These are phyloP conservation scores for Lanistes nyassanus DNA, from an alignment of 1,140 invertebrate genomes.

Conservation along the genomic window DNA sequence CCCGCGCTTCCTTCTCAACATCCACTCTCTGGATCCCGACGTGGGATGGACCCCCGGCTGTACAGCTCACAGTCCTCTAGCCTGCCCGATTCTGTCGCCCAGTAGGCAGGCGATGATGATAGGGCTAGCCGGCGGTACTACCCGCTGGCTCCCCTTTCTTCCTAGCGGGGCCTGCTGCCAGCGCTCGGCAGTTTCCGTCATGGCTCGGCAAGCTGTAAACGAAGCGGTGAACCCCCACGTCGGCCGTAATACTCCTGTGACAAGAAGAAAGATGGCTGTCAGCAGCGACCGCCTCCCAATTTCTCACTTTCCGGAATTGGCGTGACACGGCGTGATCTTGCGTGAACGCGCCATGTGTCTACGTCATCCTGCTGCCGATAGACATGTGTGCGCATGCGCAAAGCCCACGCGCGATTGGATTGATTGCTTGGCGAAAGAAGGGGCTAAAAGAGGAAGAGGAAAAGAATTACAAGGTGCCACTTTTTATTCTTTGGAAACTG, in stretches of 20 bases:
- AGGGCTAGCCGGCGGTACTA: too few species aligned
- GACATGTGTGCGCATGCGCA: conserved; percentile 1
- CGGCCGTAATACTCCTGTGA: conserved; percentile 15
- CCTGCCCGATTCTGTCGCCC: too few species aligned
- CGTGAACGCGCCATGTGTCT: conserved; percentile 24
- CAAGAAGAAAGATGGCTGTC: conserved; percentile 30
- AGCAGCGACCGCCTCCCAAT: conserved; percentile 16
- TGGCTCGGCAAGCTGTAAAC: conserved; percentile 11
- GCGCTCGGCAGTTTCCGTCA: conserved; percentile 18
- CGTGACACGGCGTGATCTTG: conserved; percentile 25
- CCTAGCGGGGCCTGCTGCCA: not conserved
- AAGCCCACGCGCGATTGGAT: too few species aligned
- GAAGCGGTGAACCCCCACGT: conserved; percentile 6
- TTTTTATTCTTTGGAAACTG: too few species aligned
- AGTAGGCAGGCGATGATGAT: too few species aligned
- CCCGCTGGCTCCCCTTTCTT: not conserved
- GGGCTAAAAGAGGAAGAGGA: too few species aligned
- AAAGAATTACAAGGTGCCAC: too few species aligned
- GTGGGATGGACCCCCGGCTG: too few species aligned
- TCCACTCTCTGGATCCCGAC: too few species aligned
- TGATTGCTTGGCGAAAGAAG: too few species aligned
- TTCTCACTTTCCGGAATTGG: conserved; percentile 24
- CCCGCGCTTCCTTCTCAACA: too few species aligned
- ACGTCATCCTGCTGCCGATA: conserved; percentile 10
- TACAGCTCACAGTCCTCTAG: too few species aligned